These are phyloP conservation scores for Epizoanthus illoricatus DNA, from an alignment of 92 coral and sea anemone species.

Conservation along the genomic window DNA sequence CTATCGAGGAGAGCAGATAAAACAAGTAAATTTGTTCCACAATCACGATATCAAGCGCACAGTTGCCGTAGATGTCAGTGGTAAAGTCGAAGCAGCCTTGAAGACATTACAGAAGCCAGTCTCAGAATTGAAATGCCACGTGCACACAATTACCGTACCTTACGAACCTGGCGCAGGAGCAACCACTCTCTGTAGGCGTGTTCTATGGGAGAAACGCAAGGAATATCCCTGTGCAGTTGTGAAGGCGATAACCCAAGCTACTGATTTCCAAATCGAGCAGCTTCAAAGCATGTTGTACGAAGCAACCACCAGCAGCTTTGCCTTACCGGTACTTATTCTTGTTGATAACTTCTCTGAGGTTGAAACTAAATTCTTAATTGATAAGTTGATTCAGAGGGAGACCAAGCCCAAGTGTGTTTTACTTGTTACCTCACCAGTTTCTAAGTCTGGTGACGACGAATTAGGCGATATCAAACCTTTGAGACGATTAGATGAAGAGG, in stretches of 20 bases:
- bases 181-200: constrained; percentile 36
- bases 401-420: constrained; percentile 50
- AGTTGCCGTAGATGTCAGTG: constrained; percentile 15
- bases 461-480: constrained; percentile 30
- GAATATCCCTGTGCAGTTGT: constrained; percentile 35
- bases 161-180: constrained; percentile 44
- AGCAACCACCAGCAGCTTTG: constrained; percentile 1
- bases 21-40: constrained; percentile 27
- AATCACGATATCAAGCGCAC: constrained; percentile 39
- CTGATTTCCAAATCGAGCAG: constrained; percentile 39
- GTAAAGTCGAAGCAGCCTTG: constrained; percentile 11
- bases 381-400: constrained; percentile 30
- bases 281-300: constrained; percentile 31
- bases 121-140: not conserved
- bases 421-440: constrained; percentile 49
- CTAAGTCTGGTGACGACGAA: constrained; percentile 6
- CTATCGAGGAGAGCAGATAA: constrained; percentile 32
- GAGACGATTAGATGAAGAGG: constrained; percentile 48
- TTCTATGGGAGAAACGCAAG: constrained; percentile 29
- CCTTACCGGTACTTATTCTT: constrained; percentile 27
- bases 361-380: constrained; percentile 2
- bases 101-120: not conserved
- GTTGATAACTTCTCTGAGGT: constrained; percentile 35
- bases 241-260: constrained; percentile 24
- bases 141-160: constrained; percentile 12